Percentiles rank a stretch among this genome's conserved stretches.
These are phyloP conservation scores for Macrotrachela quadricornifera DNA, from an alignment of 1,140 invertebrate species.

Conservation along the genomic window DNA sequence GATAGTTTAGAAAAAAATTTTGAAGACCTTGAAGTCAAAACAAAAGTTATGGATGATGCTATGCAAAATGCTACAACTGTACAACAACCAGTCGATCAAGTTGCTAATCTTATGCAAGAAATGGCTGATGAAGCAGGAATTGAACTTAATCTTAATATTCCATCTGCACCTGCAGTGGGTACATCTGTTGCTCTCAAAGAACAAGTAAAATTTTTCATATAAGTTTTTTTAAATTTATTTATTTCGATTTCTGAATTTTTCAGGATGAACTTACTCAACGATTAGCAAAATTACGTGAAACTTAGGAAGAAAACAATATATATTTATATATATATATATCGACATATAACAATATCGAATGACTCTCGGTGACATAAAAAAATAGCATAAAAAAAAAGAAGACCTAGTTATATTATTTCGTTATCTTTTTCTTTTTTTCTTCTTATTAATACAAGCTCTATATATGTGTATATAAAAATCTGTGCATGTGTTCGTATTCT, in stretches of 20 bases:
- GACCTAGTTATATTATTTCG: no score
- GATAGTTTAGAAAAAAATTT: conserved; percentile 98
- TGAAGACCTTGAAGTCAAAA: conserved; percentile 96
- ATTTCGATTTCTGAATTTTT: no score
- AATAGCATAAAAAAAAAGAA: no score
- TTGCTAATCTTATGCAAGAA: conserved; percentile 78
- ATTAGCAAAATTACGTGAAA: conserved; percentile 65
- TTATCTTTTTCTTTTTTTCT: no score
- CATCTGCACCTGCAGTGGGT: background rate
- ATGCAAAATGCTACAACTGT: conserved; percentile 95
- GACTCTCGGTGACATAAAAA: no score
- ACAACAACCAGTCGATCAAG: conserved; percentile 79
- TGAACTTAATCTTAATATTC: conserved; percentile 17
- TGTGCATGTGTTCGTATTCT: no score
- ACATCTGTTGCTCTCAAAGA: background rate
- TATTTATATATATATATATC: no score
- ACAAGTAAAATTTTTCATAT: background rate
- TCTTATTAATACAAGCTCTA: no score
- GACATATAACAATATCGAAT: no score
- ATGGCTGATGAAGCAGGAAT: conserved; percentile 97
- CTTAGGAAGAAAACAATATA: conserved; percentile 11
- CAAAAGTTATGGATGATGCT: conserved; percentile 91
- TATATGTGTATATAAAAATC: no score
- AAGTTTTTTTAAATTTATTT: no score
- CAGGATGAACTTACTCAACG: conserved; percentile 73